Evolutionary conservation across 2,797 vertebrate genomes (phyloP), one percentile per base, ranked within the genome.

Genomic region (Euphonia xanthogaster): DNA sequence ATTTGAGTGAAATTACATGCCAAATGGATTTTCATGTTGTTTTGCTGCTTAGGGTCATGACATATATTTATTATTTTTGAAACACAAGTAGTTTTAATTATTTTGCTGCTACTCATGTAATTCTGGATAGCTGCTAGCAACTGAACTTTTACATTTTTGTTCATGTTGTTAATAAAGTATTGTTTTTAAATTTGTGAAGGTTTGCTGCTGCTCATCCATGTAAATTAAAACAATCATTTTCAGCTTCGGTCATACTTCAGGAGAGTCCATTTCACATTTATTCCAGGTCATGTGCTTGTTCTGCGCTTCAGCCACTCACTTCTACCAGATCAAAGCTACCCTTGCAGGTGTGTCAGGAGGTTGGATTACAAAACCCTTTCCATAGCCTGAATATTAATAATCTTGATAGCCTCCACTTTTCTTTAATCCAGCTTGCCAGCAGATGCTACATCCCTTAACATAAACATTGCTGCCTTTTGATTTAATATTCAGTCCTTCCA

Each of bases 61-160:
- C 97, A 97, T 44, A 79, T 97, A 98, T 98, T 98, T 98, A 98
- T 98, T 98, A 97, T 96, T 97, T 96, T 97, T 97, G 96, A 97
- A 97, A 97, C 95, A 91, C 85, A 94, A 97, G 95, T 95, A 95
- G 94, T 96, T 98, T 97, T 97, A 98, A 98, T 98, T 98, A 97
- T 97, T 97, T 97, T 88, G 88, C 76, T 94, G 97, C 94, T 96
- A 94, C 88, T 97, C 37, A 2, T 94, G 91, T 96, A 96, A 96
- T 96, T 96, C 89, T 71, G 71, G 93, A 94, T 97, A 53, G 97
- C 97, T 97, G 93, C 97, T 97, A 96, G 97, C 97, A 92, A 97
- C 58, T 73, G 96, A 97, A 87, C 97, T 71, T 97, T 42, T 96
- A 93, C n/a, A 42, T 91, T 98, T 97, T 95, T 74, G 80, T 95